Base-by-base conservation (phyloP, 2,888 invertebrate species). In the Keiferia lycopersicella region DNA sequence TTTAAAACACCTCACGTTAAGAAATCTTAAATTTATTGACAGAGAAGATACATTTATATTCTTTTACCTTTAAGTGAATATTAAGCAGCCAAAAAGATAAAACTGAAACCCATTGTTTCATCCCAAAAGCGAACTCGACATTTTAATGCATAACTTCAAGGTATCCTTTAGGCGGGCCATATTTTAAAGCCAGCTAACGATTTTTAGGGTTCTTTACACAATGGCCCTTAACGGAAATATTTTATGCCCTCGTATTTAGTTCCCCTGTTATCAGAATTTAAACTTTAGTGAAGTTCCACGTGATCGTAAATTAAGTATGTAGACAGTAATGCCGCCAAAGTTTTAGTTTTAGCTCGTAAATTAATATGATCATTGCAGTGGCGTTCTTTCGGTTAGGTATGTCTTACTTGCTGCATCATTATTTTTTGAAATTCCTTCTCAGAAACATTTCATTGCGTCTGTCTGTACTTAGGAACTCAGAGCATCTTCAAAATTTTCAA, bases 401-500 rank as follows among this genome's bases (percentile, higher is more conserved):
- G 26, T 26, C 26, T 26, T 2, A 26, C 26, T 6, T 26, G 34
- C 8, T 34, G 34, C 8, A 8, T 34, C 8, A 10, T 34, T 34
- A 34, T 34, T 8, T 34, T 34, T 34, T 34, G 10, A 8, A 1
- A 34, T 34, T 34, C 8, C 8, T 8, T 4, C 34, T 4, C 8
- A 34, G 34, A 34, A 34, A 34, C 8, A 45, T 7, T n/a, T 16
- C 7, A 45, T 1, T 7, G 2, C 1, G 4, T n/a, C 4, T 12
- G 3, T 14, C 8, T 45, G n/a, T 45, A 45, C 16, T 45, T 51
- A 2, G 16, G 34, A 56, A 34, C 30, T 18, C 12, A 7, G 1
- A 34, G 14, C 56, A 34, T 7, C 56, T 34, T 26, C 14, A 30
- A 78, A 76, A 75, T 78, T 78, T 78, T 79, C 34, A 34, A 8